A percentile compares a stretch with the other conserved stretches of the same genome.
Evolutionary conservation across 2,888 invertebrate species (phyloP).

Genomic region (Antheraea yamamai): DNA sequence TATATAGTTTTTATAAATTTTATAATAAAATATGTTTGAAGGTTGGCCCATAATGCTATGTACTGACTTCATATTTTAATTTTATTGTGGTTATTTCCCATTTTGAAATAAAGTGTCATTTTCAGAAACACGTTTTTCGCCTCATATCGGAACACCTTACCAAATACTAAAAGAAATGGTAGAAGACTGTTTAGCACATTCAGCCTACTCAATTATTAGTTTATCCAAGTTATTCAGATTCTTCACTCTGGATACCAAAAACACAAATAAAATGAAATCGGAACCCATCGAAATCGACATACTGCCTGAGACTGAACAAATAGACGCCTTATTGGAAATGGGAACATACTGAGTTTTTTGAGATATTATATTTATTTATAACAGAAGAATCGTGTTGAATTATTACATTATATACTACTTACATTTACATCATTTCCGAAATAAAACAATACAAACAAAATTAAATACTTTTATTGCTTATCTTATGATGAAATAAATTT

Average conservation of each 20-base stretch:
- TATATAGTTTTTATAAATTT: too few species aligned
- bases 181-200: slow-evolving; percentile 85
- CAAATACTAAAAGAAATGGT: slow-evolving; percentile 84
- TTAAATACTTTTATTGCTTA: slow-evolving; percentile 14
- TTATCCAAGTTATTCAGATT: slow-evolving; percentile 81
- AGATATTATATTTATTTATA: slow-evolving; percentile 1
- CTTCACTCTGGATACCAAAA: slow-evolving; percentile 63
- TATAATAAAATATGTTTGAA: too few species aligned
- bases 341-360: slow-evolving; percentile 53
- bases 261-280: slow-evolving; percentile 49
- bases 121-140: slow-evolving; percentile 77
- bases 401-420: neutral
- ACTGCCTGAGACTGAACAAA: slow-evolving; percentile 72
- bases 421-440: neutral
- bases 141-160: slow-evolving; percentile 81
- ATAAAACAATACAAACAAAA: slow-evolving; percentile 17
- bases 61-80: neutral
- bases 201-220: slow-evolving; percentile 86
- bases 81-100: neutral
- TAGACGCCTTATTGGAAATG: slow-evolving; percentile 73
- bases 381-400: slow-evolving; percentile 11
- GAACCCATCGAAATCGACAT: slow-evolving; percentile 71
- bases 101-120: slow-evolving; percentile 42
- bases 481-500: neutral
- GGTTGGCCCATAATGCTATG: too few species aligned